Evolutionary conservation across 2,888 invertebrate genomes (phyloP).

Genomic region (Elysia crispata): DNA sequence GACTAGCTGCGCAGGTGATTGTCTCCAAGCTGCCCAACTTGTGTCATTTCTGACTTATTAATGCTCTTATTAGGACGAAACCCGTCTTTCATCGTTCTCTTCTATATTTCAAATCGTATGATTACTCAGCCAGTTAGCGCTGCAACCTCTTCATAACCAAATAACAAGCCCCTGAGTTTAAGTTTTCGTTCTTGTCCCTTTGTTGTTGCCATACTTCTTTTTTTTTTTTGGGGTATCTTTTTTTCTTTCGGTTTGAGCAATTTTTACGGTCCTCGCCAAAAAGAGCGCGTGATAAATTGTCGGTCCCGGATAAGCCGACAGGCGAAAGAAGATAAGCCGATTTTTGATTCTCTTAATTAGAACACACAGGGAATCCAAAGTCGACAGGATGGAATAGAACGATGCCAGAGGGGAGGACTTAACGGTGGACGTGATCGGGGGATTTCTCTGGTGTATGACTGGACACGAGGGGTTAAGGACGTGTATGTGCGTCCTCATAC

Average conservation of each 20-base stretch:
- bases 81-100: too few species aligned
- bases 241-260: not conserved
- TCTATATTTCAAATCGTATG: too few species aligned
- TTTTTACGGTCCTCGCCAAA: not conserved
- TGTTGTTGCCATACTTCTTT: not conserved
- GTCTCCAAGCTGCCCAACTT: too few species aligned
- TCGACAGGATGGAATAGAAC: not conserved
- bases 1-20: too few species aligned
- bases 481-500: not conserved
- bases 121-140: too few species aligned
- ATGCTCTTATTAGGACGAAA: too few species aligned
- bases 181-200: too few species aligned
- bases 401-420: not conserved
- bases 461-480: not conserved
- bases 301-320: conserved; percentile 42
- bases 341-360: conserved; percentile 36
- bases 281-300: conserved; percentile 29
- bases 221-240: not conserved
- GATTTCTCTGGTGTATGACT: not conserved
- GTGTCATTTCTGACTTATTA: too few species aligned
- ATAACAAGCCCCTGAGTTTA: too few species aligned
- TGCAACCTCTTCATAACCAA: too few species aligned
- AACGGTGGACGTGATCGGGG: not conserved
- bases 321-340: conserved; percentile 20
- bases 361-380: conserved; percentile 21